phyloP scores from a whole-genome alignment of 2,797 vertebrate species.

The Myioborus melanocephalus region DNA sequence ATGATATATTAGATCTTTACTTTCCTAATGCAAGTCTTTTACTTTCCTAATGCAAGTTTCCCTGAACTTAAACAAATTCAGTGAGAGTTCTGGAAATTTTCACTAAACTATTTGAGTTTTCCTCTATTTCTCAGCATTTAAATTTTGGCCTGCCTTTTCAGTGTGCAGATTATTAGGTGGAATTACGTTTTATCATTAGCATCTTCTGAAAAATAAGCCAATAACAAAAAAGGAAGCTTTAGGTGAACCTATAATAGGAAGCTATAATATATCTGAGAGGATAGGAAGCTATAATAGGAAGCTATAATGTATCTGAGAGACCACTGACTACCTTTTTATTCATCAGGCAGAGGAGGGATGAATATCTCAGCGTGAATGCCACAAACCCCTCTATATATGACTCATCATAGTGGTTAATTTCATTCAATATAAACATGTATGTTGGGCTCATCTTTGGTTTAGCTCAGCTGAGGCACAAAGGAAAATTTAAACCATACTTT shows the following conservation, averaged over 20 bases:
- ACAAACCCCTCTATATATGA: accelerated
- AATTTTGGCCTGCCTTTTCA: background rate
- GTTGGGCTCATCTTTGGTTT: background rate
- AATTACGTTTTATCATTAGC: background rate
- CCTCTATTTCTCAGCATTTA: background rate
- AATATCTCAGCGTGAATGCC: background rate
- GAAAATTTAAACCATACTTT: background rate
- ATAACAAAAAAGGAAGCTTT: background rate
- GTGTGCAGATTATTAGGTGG: background rate
- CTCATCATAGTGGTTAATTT: background rate
- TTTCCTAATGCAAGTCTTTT: background rate
- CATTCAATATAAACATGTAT: background rate
- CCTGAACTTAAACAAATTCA: background rate
- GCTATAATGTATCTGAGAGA: background rate
- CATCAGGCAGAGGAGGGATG: background rate
- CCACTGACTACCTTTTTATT: background rate
- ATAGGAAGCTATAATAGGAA: no score
- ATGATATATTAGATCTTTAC: background rate
- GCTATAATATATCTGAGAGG: background rate
- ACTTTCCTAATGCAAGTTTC: background rate
- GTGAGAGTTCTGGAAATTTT: background rate
- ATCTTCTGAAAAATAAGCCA: background rate
- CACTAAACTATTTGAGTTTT: background rate
- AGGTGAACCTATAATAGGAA: background rate
- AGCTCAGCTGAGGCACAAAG: background rate